A percentile compares a stretch with the other conserved stretches of the same genome.
These are phyloP conservation scores for Troides aeacus DNA, from an alignment of 2,888 invertebrate genomes.

Conservation along the genomic window DNA sequence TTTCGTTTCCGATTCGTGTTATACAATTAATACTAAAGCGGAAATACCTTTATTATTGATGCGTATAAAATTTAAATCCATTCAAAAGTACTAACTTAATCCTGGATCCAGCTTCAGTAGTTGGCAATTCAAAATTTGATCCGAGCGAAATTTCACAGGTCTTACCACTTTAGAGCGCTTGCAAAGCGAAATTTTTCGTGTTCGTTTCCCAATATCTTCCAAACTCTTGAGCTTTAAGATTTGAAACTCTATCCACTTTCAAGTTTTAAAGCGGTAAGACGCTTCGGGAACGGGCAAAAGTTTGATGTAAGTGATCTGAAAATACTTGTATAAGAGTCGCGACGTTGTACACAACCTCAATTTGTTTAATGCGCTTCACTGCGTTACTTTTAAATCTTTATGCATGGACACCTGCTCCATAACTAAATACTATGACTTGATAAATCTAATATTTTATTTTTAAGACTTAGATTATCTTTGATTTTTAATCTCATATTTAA, in stretches of 20 bases:
- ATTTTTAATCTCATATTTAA: no score
- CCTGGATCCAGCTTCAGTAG: background rate
- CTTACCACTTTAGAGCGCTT: conserved; percentile 20
- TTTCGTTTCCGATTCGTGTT: no score
- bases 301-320: conserved; percentile 30
- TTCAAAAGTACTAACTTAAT: background rate
- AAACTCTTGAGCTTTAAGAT: conserved; percentile 30
- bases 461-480: no score
- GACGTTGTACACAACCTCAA: conserved; percentile 21
- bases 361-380: conserved; percentile 1
- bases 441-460: no score
- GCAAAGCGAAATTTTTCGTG: conserved; percentile 25
- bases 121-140: conserved; percentile 18
- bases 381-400: no score
- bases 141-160: conserved; percentile 23
- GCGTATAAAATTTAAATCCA: no score
- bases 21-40: no score
- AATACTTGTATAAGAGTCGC: conserved; percentile 27
- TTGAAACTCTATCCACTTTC: conserved; percentile 30
- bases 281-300: conserved; percentile 24
- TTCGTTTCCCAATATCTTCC: conserved; percentile 27
- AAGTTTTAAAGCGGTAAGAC: conserved; percentile 27
- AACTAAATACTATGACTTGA: no score
- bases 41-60: no score
- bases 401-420: no score